These are phyloP conservation scores for Carassius gibelio DNA, from an alignment of 2,113 vertebrate species.

Conservation along the genomic window DNA sequence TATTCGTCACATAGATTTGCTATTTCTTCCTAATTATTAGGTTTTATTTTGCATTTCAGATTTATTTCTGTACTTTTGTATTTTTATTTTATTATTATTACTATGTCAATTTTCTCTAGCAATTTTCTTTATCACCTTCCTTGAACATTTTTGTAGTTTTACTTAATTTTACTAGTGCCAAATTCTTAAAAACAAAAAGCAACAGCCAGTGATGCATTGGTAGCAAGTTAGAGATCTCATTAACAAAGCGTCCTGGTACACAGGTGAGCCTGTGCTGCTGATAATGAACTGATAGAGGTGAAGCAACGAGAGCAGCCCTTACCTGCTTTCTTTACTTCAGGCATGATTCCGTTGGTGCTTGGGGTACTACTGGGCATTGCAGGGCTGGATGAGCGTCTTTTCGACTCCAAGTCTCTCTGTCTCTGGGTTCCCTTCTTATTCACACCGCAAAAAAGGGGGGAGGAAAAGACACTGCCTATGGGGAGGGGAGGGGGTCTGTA, in stretches of 20 bases:
- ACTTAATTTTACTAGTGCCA: background rate
- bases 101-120: background rate
- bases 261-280: background rate
- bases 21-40: background rate
- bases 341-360: slow-evolving; percentile 62
- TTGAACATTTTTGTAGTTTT: background rate
- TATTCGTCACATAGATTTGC: background rate
- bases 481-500: slow-evolving; percentile 38
- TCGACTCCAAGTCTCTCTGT: slow-evolving; percentile 29
- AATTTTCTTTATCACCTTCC: background rate
- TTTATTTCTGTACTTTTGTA: background rate
- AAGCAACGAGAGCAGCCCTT: slow-evolving; percentile 43
- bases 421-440: slow-evolving; percentile 68
- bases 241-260: background rate
- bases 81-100: background rate
- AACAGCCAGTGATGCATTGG: background rate
- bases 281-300: background rate
- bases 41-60: background rate
- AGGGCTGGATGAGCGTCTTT: slow-evolving; percentile 3
- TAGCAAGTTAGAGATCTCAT: background rate
- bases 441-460: slow-evolving; percentile 49
- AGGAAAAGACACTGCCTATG: slow-evolving; percentile 4
- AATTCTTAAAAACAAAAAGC: background rate
- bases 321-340: slow-evolving; percentile 72
- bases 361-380: slow-evolving; percentile 46